Conservation (phyloP, 2,113 vertebrate genomes). For the Lepus europaeus region DNA sequence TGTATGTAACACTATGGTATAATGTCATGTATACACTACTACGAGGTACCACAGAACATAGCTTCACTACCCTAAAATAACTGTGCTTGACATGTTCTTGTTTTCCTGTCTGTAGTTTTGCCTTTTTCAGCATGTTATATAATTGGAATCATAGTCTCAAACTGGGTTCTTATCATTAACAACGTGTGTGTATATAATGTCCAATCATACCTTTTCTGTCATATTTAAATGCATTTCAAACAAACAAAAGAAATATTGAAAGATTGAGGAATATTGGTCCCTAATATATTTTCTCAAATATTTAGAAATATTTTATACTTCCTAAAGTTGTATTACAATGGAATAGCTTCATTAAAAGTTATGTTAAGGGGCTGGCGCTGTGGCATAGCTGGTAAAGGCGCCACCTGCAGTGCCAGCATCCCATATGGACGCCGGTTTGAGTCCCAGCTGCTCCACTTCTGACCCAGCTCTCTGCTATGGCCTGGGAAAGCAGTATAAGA, state of each 20-base stretch:
- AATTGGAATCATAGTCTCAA: background rate
- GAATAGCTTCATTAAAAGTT: background rate
- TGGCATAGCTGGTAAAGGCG: too few relatives aligned
- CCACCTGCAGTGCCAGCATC: too few relatives aligned
- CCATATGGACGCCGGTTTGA: too few relatives aligned
- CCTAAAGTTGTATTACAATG: constrained; percentile 5
- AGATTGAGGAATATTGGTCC: background rate
- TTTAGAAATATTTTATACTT: constrained; percentile 22
- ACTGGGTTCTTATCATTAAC: background rate
- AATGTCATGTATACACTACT: background rate
- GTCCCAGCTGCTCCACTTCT: too few relatives aligned
- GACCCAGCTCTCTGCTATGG: too few relatives aligned
- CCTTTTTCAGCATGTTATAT: background rate
- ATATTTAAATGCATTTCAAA: background rate
- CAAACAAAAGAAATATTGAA: background rate
- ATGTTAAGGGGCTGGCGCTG: background rate
- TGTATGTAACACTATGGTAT: background rate
- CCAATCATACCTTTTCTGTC: background rate
- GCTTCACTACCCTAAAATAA: background rate
- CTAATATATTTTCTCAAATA: constrained; percentile 24
- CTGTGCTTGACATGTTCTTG: background rate
- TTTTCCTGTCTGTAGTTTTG: background rate
- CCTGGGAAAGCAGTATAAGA: too few relatives aligned
- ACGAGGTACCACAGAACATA: background rate
- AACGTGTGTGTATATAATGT: background rate